Evolutionary conservation across 2,888 invertebrate species (phyloP).

Genomic region (Polymixis flavicincta): DNA sequence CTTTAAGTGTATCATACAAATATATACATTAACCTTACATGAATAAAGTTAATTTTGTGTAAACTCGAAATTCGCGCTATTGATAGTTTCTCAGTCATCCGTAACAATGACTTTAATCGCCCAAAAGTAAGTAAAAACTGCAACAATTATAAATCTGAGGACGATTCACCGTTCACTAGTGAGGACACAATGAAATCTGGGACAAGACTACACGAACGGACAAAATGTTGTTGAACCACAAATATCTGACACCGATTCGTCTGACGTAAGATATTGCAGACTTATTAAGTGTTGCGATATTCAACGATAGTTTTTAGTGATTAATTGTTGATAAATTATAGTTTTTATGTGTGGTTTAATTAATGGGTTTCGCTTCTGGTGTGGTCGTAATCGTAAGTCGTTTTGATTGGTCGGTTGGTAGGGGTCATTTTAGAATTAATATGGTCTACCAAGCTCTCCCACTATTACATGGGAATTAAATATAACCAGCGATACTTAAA

Average conservation of each 20-base stretch:
- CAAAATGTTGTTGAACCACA: conserved; percentile 55
- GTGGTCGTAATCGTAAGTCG: not conserved
- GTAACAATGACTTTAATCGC: conserved; percentile 13
- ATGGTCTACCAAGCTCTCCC: no score
- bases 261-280: conserved; percentile 60
- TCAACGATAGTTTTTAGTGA: conserved; percentile 27
- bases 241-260: conserved; percentile 61
- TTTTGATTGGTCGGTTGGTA: not conserved
- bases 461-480: no score
- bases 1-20: not conserved
- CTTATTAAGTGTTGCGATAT: conserved; percentile 46
- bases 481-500: no score
- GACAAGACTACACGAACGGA: conserved; percentile 17
- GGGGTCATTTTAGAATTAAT: not conserved
- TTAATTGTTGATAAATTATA: conserved; percentile 36
- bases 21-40: not conserved
- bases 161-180: conserved; percentile 41
- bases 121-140: conserved; percentile 30
- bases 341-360: conserved; percentile 25
- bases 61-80: not conserved
- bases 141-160: conserved; percentile 30
- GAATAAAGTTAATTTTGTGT: not conserved
- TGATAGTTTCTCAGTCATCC: not conserved
- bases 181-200: conserved; percentile 50
- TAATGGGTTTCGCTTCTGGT: conserved; percentile 11